These are phyloP conservation scores for Brevimyrus niger DNA, from an alignment of 2,113 vertebrate species.

Conservation along the genomic window DNA sequence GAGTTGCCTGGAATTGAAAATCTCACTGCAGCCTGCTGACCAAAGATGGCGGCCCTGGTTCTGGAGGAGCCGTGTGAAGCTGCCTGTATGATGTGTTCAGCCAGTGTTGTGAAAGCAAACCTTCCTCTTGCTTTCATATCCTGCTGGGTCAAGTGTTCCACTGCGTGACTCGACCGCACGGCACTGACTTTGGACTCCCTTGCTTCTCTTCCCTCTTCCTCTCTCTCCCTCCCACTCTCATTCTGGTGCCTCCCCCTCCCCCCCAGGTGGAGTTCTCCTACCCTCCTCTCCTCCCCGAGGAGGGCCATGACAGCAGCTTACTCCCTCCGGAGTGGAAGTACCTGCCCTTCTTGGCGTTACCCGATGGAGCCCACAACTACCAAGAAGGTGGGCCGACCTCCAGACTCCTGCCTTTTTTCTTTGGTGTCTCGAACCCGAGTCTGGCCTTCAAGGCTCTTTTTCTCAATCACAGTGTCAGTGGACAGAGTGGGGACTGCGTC, in stretches of 20 bases:
- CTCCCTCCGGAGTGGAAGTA: constrained; percentile 95
- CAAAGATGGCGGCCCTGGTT: not conserved
- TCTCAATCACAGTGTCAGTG: not conserved
- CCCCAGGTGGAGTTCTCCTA: constrained; percentile 91
- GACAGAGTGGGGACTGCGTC: too few relatives aligned
- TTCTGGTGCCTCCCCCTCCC: not conserved
- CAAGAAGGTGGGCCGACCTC: constrained; percentile 73
- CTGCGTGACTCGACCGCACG: not conserved
- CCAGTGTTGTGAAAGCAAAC: not conserved
- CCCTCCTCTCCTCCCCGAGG: constrained; percentile 76
- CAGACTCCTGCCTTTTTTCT: not conserved
- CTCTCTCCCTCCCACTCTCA: not conserved
- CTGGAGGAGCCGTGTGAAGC: not conserved
- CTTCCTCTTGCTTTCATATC: not conserved
- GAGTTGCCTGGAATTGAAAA: not conserved
- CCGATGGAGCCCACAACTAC: constrained; percentile 93
- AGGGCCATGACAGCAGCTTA: constrained; percentile 79
- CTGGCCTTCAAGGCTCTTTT: not conserved
- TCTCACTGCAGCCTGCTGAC: not conserved
- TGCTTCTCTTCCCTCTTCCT: not conserved
- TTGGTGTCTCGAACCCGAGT: not conserved
- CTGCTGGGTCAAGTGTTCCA: not conserved
- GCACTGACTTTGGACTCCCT: not conserved
- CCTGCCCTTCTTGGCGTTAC: constrained; percentile 87
- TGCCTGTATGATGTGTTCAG: not conserved